Conservation (phyloP, 1,140 invertebrate genomes). For the Brachionus calyciflorus region DNA sequence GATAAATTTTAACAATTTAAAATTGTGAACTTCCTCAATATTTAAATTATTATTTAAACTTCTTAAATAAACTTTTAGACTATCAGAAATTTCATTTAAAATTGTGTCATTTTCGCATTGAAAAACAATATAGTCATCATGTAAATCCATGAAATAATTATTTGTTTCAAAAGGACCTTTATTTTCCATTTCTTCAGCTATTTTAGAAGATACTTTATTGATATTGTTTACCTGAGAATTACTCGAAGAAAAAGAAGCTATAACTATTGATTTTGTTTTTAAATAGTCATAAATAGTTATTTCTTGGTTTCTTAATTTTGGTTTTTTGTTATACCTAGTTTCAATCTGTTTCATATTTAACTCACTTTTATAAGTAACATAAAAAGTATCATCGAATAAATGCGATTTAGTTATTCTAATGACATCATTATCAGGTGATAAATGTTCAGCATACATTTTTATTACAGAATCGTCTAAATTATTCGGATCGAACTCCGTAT, state of each 20-base stretch:
- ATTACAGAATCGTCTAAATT: neutral
- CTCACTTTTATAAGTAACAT: neutral
- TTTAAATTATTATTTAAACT: neutral
- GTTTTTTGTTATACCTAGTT: neutral
- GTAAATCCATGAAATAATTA: conserved; percentile 12
- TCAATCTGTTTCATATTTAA: neutral
- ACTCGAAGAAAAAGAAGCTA: neutral
- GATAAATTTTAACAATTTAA: neutral
- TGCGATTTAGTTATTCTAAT: neutral
- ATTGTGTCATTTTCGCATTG: neutral
- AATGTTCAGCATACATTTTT: conserved; percentile 29
- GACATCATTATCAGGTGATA: conserved; percentile 4
- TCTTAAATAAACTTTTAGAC: neutral
- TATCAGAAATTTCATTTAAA: neutral
- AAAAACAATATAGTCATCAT: neutral
- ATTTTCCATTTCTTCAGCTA: neutral
- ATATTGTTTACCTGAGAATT: neutral
- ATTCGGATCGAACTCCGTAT: neutral
- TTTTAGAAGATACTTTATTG: neutral
- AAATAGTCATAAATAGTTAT: neutral
- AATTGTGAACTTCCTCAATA: neutral
- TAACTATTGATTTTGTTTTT: neutral
- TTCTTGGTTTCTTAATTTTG: conserved; percentile 4
- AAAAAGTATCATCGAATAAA: conserved; percentile 1
- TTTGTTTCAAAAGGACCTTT: neutral